Percentiles rank a stretch among this genome's conserved stretches.
Conservation (phyloP, 2,888 invertebrate genomes). For the Oligia latruncula region DNA sequence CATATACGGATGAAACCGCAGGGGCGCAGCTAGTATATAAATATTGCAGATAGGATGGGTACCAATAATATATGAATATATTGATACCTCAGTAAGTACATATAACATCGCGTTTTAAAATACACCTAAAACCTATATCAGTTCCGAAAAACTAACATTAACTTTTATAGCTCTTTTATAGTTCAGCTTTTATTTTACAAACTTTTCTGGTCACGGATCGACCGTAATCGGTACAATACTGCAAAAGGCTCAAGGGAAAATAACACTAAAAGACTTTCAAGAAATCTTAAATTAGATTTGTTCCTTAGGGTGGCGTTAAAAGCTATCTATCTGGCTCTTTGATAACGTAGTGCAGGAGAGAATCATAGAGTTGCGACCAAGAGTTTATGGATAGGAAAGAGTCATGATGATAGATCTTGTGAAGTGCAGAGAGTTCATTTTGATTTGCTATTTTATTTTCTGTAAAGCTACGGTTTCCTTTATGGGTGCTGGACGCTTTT, state of each 20-base stretch:
- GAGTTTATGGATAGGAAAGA: background rate
- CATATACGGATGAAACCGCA: background rate
- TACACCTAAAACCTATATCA: conserved; percentile 45
- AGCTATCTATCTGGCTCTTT: conserved; percentile 28
- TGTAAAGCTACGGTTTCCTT: background rate
- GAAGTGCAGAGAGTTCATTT: background rate
- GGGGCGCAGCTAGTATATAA: background rate
- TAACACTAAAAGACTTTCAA: conserved; percentile 50
- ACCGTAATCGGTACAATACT: conserved; percentile 54
- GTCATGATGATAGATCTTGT: background rate
- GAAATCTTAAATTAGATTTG: conserved; percentile 62
- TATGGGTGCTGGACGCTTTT: too few species aligned
- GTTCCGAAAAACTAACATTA: conserved; percentile 55
- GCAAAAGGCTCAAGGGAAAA: conserved; percentile 53
- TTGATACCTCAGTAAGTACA: background rate
- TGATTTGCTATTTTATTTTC: conserved; percentile 14
- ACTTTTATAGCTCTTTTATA: conserved; percentile 57
- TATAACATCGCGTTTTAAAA: conserved; percentile 37
- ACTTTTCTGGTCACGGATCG: conserved; percentile 56
- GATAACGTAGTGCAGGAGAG: conserved; percentile 23
- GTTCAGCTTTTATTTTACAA: conserved; percentile 55
- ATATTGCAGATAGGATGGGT: background rate
- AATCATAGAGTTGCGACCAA: conserved; percentile 25
- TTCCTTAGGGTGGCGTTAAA: conserved; percentile 39
- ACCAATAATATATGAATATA: background rate